A percentile compares a stretch with the other conserved stretches of the same genome.
These are phyloP conservation scores for Melanotaenia pygmaea DNA, from an alignment of 2,797 vertebrate species.

Conservation along the genomic window DNA sequence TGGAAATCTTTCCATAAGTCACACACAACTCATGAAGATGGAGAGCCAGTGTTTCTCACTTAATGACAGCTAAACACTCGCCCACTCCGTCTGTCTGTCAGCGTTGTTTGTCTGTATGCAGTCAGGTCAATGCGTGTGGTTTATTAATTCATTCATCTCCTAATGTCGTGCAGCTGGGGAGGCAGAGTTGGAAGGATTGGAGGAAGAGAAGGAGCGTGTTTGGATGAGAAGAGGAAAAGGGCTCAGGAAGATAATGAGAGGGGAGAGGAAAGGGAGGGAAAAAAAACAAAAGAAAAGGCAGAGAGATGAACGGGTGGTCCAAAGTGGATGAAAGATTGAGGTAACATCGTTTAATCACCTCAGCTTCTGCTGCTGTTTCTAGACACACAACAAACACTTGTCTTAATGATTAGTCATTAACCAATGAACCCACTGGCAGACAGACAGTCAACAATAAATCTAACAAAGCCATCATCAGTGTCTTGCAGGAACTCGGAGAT, in stretches of 20 bases:
- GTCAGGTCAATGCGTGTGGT: constrained; percentile 41
- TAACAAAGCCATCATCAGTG: constrained; percentile 57
- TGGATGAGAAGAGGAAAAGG: constrained; percentile 48
- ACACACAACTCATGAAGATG: constrained; percentile 69
- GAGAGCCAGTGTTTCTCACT: constrained; percentile 68
- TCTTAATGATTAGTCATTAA: constrained; percentile 76
- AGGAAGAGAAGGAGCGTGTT: constrained; percentile 17
- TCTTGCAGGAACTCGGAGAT: constrained; percentile 44
- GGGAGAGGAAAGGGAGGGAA: constrained; percentile 13
- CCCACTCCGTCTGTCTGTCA: constrained; percentile 72
- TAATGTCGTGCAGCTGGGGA: constrained; percentile 76
- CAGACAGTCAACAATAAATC: constrained; percentile 65
- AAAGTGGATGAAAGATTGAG: constrained; percentile 64
- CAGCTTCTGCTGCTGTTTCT: constrained; percentile 62
- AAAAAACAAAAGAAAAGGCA: constrained; percentile 39
- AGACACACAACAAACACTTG: constrained; percentile 62
- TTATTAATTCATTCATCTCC: constrained; percentile 82
- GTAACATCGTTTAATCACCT: constrained; percentile 74
- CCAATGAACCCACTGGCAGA: constrained; percentile 67
- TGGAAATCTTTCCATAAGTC: constrained; percentile 43
- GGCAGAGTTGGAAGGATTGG: constrained; percentile 42
- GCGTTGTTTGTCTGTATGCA: constrained; percentile 25
- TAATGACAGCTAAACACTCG: constrained; percentile 80
- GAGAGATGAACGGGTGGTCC: constrained; percentile 55
- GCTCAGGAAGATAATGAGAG: constrained; percentile 47